These are phyloP conservation scores for Trachythela sp. DNA, from an alignment of 64 coral and sea anemone genomes.

Conservation along the genomic window DNA sequence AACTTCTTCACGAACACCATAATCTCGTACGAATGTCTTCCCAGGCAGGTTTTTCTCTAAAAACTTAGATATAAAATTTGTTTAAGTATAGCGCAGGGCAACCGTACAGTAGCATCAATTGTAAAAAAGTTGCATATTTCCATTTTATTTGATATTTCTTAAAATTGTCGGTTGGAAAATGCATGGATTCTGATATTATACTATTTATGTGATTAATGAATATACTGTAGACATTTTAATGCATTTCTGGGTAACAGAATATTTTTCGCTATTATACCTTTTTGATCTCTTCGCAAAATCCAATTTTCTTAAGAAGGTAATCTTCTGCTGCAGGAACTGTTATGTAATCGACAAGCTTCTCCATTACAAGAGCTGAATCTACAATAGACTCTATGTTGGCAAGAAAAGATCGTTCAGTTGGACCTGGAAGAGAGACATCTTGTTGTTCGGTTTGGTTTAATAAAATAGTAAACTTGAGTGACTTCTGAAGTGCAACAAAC, in stretches of 20 bases:
- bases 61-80: not conserved
- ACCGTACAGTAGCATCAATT: not conserved
- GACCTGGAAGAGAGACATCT: not conserved
- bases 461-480: not conserved
- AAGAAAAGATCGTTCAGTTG: not conserved
- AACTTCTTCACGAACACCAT: not conserved
- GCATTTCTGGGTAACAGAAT: not conserved
- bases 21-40: not conserved
- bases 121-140: not conserved
- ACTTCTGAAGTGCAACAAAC: too few relatives aligned
- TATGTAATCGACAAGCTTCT: not conserved
- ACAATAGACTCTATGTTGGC: not conserved
- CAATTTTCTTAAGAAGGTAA: slow-evolving; percentile 12
- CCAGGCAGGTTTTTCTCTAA: not conserved
- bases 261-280: not conserved
- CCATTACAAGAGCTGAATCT: not conserved
- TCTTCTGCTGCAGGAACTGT: not conserved
- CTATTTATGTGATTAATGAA: not conserved
- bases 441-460: not conserved
- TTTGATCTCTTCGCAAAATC: slow-evolving; percentile 2
- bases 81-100: not conserved
- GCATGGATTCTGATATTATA: too few relatives aligned
- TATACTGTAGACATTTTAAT: not conserved
- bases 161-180: too few relatives aligned
- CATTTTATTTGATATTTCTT: too few relatives aligned